Evolutionary conservation across 2,888 invertebrate species (phyloP).

Genomic region (Celastrina argiolus): DNA sequence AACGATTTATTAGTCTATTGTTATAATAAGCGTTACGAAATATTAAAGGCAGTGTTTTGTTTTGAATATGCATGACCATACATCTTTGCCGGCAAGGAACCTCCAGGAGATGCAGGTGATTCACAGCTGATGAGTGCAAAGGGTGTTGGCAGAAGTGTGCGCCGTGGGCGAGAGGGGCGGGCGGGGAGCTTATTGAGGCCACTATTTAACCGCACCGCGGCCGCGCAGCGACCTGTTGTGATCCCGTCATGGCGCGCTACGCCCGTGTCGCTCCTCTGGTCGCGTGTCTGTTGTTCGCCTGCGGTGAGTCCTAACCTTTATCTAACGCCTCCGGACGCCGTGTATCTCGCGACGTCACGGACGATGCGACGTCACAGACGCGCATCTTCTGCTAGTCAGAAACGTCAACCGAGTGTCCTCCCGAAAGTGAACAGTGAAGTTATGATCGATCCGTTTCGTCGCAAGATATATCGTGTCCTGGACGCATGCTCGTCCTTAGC

Average conservation of each 20-base stretch:
- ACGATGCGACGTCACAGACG: conserved; percentile 54
- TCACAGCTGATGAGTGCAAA: conserved; percentile 68
- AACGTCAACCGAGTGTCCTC: conserved; percentile 58
- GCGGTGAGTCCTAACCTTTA: conserved; percentile 78
- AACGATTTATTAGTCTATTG: background rate
- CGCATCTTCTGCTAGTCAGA: conserved; percentile 53
- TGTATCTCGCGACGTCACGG: conserved; percentile 72
- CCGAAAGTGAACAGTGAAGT: conserved; percentile 70
- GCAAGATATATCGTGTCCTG: conserved; percentile 64
- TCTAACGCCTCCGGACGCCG: conserved; percentile 65
- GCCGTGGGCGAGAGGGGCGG: conserved; percentile 74
- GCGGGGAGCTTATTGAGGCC: conserved; percentile 76
- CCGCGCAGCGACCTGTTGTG: conserved; percentile 78
- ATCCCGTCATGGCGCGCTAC: conserved; percentile 79
- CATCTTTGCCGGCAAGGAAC: conserved; percentile 25
- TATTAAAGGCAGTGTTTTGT: background rate
- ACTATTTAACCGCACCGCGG: conserved; percentile 75
- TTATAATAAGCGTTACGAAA: conserved; percentile 5
- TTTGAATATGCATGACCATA: conserved; percentile 8
- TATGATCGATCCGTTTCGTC: conserved; percentile 51
- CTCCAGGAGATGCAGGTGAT: conserved; percentile 49
- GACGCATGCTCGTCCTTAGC: conserved; percentile 46
- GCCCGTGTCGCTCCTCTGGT: conserved; percentile 77
- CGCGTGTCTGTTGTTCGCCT: conserved; percentile 76
- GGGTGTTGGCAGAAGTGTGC: conserved; percentile 69